These are phyloP conservation scores for Leptopilina drosophilae DNA, from an alignment of 2,888 invertebrate genomes.

Conservation along the genomic window DNA sequence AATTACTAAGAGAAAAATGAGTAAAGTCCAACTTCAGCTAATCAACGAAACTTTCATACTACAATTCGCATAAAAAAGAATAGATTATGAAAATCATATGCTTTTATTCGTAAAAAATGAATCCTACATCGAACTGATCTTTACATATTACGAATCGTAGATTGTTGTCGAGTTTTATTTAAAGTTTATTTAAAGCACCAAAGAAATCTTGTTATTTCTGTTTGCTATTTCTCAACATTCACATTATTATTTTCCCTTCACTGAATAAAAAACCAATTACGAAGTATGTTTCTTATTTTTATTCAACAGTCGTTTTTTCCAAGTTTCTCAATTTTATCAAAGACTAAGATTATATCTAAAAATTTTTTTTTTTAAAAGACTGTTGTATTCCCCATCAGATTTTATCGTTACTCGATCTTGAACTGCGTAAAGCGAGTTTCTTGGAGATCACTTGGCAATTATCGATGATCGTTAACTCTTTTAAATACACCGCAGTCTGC, in stretches of 20 bases:
- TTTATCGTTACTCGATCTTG: conserved; percentile 39
- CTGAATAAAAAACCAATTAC: conserved; percentile 24
- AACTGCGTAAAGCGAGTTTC: conserved; percentile 36
- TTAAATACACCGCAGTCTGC: conserved; percentile 33
- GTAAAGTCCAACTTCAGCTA: too few relatives aligned
- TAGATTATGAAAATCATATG: background rate
- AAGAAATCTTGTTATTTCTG: background rate
- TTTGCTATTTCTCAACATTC: background rate
- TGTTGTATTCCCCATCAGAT: conserved; percentile 39
- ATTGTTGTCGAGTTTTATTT: background rate
- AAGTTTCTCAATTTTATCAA: conserved; percentile 31
- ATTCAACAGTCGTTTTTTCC: conserved; percentile 8
- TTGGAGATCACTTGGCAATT: conserved; percentile 36
- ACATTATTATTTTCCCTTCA: conserved; percentile 15
- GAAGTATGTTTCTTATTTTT: conserved; percentile 19
- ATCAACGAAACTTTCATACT: too few relatives aligned
- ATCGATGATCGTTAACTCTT: conserved; percentile 35
- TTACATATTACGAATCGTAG: background rate
- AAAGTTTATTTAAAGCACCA: too few relatives aligned
- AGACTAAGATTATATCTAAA: conserved; percentile 27
- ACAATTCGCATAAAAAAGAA: background rate
- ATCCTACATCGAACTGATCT: background rate
- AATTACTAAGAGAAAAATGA: too few relatives aligned
- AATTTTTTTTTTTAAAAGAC: conserved; percentile 10
- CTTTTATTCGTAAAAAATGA: background rate